Evolutionary conservation across 2,888 invertebrate genomes (phyloP), one percentile per base, ranked within the genome.

Genomic region (Panopea generosa): DNA sequence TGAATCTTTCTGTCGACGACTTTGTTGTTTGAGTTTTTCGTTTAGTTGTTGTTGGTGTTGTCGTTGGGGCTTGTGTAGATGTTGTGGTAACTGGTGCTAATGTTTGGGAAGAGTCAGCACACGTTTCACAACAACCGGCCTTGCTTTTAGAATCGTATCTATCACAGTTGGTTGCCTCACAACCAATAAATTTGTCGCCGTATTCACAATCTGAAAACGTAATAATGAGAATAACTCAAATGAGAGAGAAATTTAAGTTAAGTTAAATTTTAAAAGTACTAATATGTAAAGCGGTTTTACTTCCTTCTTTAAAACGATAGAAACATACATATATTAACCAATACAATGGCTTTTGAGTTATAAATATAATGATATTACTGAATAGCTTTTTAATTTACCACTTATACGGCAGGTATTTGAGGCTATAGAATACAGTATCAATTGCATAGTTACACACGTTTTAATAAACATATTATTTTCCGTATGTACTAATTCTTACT

Each of bases 151-250:
- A 50, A 22, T 24, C 22, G 33, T 80, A 80, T 16, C 24, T 29
- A 1, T 56, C 27, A 74, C 83, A 83, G 38, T 56, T 14, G 1
- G 20, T 38, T 2, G 55, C 66, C 0, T n/a, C 22, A 45, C 87
- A 87, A 45, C 83, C 84, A 1, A 61, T 22, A 7, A 60, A 67
- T 43, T 74, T 84, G 71, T 87, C 86, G 1, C 87, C 87, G 55
- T 71, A 83, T 57, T 70, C 69, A 57, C 83, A 74, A 22, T 59
- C 82, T 83, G 43, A 20, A 49, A 33, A 24, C 11, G 40, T 40
- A 40, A 40, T 11, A 40, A 20, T 47, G n/a, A 47, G 20, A 47
- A 20, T 9, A 14, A 11, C 14, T 40, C 14, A 14, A 40, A 40
- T 11, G 14, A 40, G 14, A 40, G 14, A 40, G 40, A 11, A 11